Evolutionary conservation across 2,113 vertebrate species (phyloP).

Genomic region (Hucho hucho): DNA sequence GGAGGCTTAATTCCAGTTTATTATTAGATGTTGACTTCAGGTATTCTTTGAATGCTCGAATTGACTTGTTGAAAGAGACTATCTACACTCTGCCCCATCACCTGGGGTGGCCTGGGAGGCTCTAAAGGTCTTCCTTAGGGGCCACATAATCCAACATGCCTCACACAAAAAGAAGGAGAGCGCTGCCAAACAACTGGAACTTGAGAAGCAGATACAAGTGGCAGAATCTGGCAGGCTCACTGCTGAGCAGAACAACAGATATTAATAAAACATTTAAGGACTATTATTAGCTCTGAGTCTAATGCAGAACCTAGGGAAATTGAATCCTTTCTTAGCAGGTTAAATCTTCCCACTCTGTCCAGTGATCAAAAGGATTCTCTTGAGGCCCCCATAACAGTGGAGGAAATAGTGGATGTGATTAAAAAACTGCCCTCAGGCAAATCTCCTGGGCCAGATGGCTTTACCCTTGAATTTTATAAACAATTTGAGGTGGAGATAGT

Average conservation of each 20-base stretch:
- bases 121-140: no score
- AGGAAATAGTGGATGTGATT: neutral
- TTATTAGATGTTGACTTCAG: no score
- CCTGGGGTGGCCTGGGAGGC: no score
- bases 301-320: neutral
- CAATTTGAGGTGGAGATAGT: conserved; percentile 6
- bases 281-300: neutral
- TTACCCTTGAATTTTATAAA: conserved; percentile 26
- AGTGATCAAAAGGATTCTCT: neutral
- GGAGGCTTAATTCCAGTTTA: no score
- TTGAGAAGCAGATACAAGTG: no score
- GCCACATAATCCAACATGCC: no score
- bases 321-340: neutral
- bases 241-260: neutral
- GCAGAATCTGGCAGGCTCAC: no score
- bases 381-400: neutral
- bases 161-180: no score
- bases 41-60: no score
- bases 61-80: no score
- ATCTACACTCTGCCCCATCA: no score
- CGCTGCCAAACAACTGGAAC: no score
- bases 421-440: neutral
- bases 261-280: neutral
- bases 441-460: conserved; percentile 8
- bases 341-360: neutral